Evolutionary conservation across 1,140 invertebrate genomes (phyloP).

Genomic region (Zaprionus africanus): DNA sequence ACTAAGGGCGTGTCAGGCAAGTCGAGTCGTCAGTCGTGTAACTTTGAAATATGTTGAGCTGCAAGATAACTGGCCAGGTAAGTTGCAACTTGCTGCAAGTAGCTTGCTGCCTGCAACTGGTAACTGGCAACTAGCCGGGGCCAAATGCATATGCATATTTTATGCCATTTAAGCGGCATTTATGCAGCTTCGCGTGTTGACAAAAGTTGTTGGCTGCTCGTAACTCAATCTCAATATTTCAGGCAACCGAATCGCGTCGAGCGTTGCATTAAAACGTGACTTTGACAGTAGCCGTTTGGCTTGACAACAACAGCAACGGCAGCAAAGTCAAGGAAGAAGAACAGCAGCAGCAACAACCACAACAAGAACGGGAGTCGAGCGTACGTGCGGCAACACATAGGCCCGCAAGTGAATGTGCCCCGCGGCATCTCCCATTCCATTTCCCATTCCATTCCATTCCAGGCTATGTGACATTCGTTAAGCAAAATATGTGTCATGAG

Average conservation of each 20-base stretch:
- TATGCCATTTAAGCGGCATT: constrained; percentile 80
- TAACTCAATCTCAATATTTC: constrained; percentile 82
- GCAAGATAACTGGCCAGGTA: constrained; percentile 70
- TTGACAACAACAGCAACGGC: constrained; percentile 53
- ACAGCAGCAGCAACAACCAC: constrained; percentile 28
- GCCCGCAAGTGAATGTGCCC: constrained; percentile 33
- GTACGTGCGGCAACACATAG: constrained; percentile 58
- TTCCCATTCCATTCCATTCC: constrained; percentile 22
- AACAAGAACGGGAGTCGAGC: constrained; percentile 3
- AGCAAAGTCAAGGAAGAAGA: constrained; percentile 9
- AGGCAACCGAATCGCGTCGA: constrained; percentile 54
- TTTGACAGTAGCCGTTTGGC: constrained; percentile 80
- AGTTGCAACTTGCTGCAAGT: constrained; percentile 48
- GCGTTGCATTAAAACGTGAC: constrained; percentile 79
- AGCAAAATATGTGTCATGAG: constrained; percentile 76
- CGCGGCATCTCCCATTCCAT: constrained; percentile 41
- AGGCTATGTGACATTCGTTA: constrained; percentile 76
- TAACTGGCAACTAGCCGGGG: constrained; percentile 8
- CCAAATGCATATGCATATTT: constrained; percentile 79
- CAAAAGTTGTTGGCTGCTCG: constrained; percentile 80
- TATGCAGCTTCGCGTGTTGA: constrained; percentile 81
- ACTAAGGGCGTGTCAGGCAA: constrained; percentile 77
- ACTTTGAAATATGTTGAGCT: constrained; percentile 79
- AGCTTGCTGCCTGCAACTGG: constrained; percentile 7
- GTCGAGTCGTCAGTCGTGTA: constrained; percentile 70